These are phyloP conservation scores for Formicarius rufipectus DNA, from an alignment of 2,113 vertebrate species.

Conservation along the genomic window DNA sequence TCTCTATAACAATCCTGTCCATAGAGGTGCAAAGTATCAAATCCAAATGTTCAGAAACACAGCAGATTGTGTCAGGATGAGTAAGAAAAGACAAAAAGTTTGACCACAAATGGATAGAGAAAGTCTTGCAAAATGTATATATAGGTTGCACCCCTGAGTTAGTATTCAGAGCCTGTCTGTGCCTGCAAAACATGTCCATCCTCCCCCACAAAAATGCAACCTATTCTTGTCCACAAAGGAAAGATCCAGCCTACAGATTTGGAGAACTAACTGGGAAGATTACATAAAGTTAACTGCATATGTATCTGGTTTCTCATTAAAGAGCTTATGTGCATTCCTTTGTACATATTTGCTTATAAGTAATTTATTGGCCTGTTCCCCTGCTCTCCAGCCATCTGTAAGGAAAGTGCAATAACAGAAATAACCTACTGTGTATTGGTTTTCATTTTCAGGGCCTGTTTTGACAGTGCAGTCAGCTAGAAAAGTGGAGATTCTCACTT, in stretches of 20 bases:
- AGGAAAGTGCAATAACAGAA: conserved; percentile 8
- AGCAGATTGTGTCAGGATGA: not conserved
- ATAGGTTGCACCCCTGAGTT: not conserved
- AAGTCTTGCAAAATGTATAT: not conserved
- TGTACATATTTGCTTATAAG: not conserved
- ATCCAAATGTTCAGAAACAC: not conserved
- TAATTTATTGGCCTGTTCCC: not conserved
- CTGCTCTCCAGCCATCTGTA: not conserved
- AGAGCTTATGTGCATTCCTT: not conserved
- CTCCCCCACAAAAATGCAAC: conserved; percentile 47
- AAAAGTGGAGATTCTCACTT: not conserved
- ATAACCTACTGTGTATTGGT: not conserved
- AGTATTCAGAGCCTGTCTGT: conserved; percentile 24
- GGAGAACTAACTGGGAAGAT: not conserved
- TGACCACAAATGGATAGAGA: not conserved
- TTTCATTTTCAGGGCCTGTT: not conserved
- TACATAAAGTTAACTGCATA: not conserved
- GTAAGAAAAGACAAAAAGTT: not conserved
- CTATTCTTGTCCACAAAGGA: conserved; percentile 30
- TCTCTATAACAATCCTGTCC: not conserved
- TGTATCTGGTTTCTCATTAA: not conserved
- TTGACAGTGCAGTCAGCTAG: not conserved
- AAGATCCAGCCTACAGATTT: not conserved
- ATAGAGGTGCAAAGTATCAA: not conserved
- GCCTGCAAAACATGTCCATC: conserved; percentile 32